Conservation (phyloP, 1,140 invertebrate species). For the Papilio dardanus region DNA sequence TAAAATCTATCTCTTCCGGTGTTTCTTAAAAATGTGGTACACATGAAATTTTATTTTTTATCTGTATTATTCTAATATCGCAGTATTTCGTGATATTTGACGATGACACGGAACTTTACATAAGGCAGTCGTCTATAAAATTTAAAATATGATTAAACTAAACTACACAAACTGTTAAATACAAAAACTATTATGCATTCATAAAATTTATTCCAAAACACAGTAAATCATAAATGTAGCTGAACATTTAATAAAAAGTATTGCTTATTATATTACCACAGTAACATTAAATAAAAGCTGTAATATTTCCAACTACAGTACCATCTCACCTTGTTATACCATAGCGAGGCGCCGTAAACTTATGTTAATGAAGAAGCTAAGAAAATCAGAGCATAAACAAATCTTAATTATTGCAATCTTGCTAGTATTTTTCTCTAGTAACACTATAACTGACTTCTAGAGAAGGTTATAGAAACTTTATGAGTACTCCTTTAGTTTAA, state of each 20-base stretch:
- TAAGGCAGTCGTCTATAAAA: neutral
- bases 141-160: neutral
- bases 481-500: neutral
- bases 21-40: neutral
- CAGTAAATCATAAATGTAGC: neutral
- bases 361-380: conserved; percentile 30
- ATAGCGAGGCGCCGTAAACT: neutral
- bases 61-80: neutral
- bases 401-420: conserved; percentile 19
- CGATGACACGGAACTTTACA: neutral
- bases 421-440: conserved; percentile 12
- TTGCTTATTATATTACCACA: conserved; percentile 6
- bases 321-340: conserved; percentile 22
- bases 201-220: too few species aligned
- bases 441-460: neutral
- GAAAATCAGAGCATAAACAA: conserved; percentile 17
- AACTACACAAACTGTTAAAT: neutral
- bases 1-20: neutral
- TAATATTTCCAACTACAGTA: conserved; percentile 14
- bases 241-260: conserved; percentile 3
- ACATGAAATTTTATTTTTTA: neutral
- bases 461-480: neutral
- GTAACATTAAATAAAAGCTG: neutral
- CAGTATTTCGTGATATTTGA: too few species aligned
- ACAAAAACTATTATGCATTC: neutral